Percentiles rank a stretch among this genome's conserved stretches.
Evolutionary conservation across 1,140 invertebrate species (phyloP).

Genomic region (Druon quercuslanigerum): DNA sequence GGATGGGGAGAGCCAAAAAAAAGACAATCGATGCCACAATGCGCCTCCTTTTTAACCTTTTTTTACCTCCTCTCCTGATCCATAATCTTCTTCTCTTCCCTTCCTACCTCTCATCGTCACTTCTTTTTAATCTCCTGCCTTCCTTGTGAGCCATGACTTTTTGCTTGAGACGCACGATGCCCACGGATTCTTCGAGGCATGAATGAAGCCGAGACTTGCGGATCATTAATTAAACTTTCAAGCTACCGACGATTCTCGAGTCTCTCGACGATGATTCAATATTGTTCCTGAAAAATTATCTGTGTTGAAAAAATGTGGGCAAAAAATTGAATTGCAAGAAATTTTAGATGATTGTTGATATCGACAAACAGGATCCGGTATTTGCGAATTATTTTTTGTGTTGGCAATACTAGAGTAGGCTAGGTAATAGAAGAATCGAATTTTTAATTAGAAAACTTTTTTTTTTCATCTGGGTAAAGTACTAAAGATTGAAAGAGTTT

Average conservation of each 20-base stretch:
- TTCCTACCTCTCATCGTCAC: background rate
- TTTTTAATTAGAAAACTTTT: too few species aligned
- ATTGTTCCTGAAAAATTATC: too few species aligned
- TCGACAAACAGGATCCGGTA: too few species aligned
- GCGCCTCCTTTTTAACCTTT: background rate
- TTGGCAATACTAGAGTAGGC: too few species aligned
- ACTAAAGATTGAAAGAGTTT: too few species aligned
- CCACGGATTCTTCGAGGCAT: slow-evolving; percentile 47
- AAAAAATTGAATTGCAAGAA: too few species aligned
- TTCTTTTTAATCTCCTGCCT: slow-evolving; percentile 19
- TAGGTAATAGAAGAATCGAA: too few species aligned
- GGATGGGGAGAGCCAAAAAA: slow-evolving; percentile 1
- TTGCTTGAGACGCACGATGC: slow-evolving; percentile 35
- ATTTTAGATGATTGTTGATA: too few species aligned
- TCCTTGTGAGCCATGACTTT: slow-evolving; percentile 17
- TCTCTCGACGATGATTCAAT: background rate
- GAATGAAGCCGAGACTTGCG: slow-evolving; percentile 44
- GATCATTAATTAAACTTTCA: slow-evolving; percentile 53
- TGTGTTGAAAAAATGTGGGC: too few species aligned
- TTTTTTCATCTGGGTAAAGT: too few species aligned
- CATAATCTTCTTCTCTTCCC: background rate
- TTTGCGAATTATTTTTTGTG: too few species aligned
- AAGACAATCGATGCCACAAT: slow-evolving; percentile 25
- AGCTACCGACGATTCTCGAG: slow-evolving; percentile 30
- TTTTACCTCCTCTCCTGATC: background rate